Base-by-base conservation (phyloP, 2,888 invertebrate genomes). In the Eilema depressum region DNA sequence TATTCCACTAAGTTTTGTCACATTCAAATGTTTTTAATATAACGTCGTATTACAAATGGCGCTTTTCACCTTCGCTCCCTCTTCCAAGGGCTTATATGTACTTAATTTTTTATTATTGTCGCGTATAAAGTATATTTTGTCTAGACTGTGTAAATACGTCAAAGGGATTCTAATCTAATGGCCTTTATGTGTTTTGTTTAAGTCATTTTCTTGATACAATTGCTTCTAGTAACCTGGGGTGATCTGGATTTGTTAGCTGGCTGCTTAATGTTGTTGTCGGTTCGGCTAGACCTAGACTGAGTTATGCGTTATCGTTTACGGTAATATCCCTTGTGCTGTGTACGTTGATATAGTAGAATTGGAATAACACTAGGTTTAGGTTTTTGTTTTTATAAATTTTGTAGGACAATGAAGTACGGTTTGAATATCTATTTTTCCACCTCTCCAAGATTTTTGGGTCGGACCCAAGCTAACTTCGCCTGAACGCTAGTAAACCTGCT, bases 61-160 rank as follows among this genome's bases (percentile, higher is more conserved):
- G 79, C 83, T 84, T 87, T 89, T 87, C 87, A 89, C 89, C 89
- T 89, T 81, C 75, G 56, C 53, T 81, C 85, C 61, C 84, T 77
- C 77, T 77, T 71, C 72, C 83, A 84, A 85, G 85, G 81, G 75
- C 84, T 77, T 63, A 79, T 81, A 77, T 79, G 80, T 82, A 79
- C 79, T 83, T 83, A 87, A 85, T 85, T 82, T 80, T 80, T 77
- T 81, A 83, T 88, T 83, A 87, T 81, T 83, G 83, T 84, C 82
- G 76, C 81, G 76, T 82, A 85, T 87, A 88, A 86, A 88, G 83
- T 84, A 86, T 81, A 81, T 78, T 87, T 84, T 75, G 88, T 90
- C 90, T 89, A 89, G 89, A 89, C 88, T 78, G 75, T 81, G 77
- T 78, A 80, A 83, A 86, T 84, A 84, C 80, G 85, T 87, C 85